A percentile compares a stretch with the other conserved stretches of the same genome.
Conservation (phyloP, 92 coral and sea anemone genomes). For the Heteractis magnifica region DNA sequence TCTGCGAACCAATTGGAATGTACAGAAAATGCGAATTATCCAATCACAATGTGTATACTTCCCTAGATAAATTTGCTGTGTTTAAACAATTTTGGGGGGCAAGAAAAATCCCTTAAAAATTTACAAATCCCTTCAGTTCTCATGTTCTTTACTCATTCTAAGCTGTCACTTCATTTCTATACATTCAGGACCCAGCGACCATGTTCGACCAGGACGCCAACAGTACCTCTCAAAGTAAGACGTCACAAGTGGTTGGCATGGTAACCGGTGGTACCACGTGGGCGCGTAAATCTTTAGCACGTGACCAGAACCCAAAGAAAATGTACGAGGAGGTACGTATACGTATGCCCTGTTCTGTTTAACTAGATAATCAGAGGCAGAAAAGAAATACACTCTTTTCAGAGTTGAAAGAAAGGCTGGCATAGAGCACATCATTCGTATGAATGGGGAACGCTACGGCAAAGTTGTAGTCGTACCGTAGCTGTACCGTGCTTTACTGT, state of each 20-base stretch:
- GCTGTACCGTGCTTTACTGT: no score
- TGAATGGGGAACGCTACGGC: no score
- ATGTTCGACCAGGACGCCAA: conserved; percentile 90
- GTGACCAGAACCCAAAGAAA: conserved; percentile 84
- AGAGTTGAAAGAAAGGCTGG: background rate
- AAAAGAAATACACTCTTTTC: background rate
- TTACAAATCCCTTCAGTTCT: background rate
- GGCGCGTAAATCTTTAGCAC: conserved; percentile 71
- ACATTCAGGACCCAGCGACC: conserved; percentile 67
- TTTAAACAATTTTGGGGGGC: no score
- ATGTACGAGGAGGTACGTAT: conserved; percentile 93
- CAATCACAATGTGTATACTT: no score
- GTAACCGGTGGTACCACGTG: conserved; percentile 82
- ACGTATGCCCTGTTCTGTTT: background rate
- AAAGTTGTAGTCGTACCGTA: no score
- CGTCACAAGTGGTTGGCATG: conserved; percentile 87
- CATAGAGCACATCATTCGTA: no score
- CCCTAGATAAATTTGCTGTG: no score
- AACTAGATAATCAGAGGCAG: no score
- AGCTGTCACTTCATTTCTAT: no score
- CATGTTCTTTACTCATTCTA: background rate
- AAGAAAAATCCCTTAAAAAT: no score
- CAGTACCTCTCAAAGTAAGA: conserved; percentile 81
- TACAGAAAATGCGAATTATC: no score
- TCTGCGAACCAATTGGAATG: no score